phyloP scores from a whole-genome alignment of 2,797 vertebrate genomes.

The Acanthornis magna region DNA sequence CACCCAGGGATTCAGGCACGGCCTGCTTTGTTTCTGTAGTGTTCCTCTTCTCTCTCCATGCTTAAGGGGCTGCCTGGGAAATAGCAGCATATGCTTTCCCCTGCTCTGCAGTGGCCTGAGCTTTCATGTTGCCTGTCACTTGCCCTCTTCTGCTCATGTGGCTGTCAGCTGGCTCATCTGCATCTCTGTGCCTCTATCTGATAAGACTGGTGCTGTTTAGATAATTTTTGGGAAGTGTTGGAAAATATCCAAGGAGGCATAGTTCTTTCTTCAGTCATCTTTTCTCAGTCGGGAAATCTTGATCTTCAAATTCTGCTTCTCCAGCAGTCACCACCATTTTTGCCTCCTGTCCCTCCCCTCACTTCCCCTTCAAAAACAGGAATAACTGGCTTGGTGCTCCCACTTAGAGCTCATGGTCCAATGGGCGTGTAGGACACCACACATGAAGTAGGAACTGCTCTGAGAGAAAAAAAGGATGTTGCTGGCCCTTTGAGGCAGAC shows the following conservation, averaged over 20 bases:
- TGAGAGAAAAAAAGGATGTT: constrained; percentile 20
- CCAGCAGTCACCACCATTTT: background rate
- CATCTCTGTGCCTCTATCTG: background rate
- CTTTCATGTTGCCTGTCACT: background rate
- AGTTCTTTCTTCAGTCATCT: background rate
- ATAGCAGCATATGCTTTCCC: background rate
- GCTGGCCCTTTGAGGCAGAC: constrained; percentile 1
- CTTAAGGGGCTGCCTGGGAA: background rate
- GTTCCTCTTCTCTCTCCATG: background rate
- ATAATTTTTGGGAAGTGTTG: background rate
- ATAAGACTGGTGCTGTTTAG: background rate
- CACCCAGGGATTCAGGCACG: background rate
- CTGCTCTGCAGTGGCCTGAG: background rate
- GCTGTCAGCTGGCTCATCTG: constrained; percentile 5
- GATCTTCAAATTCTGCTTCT: constrained; percentile 21
- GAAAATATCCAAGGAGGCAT: background rate
- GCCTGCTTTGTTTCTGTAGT: background rate
- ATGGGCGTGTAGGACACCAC: background rate
- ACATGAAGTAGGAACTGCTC: background rate
- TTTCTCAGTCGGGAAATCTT: background rate
- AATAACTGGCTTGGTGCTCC: constrained; percentile 31
- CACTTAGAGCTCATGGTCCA: background rate
- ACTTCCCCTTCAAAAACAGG: constrained; percentile 37
- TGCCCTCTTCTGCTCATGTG: background rate
- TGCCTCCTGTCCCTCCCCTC: background rate